A percentile compares a stretch with the other conserved stretches of the same genome.
Conservation (phyloP, 2,888 invertebrate species). For the Nudaria mundana region DNA sequence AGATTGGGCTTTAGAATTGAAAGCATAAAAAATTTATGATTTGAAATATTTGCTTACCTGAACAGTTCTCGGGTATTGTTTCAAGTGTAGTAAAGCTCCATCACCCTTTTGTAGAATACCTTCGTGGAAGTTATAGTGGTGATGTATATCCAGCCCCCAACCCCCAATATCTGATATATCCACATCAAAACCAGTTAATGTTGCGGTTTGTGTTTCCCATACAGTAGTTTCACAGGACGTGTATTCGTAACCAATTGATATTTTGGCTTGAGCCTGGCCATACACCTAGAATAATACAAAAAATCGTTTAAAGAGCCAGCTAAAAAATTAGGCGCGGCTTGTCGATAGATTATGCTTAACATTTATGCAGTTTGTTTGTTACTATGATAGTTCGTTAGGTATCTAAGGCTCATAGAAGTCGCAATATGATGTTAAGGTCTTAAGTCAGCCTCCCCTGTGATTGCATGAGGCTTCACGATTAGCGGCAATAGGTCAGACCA, state of each 20-base stretch:
- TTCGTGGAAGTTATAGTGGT: slow-evolving; percentile 99
- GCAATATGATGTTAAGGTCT: too few species aligned
- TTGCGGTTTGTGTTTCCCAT: slow-evolving; percentile 97
- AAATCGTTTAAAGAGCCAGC: not conserved
- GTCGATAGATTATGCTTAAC: too few species aligned
- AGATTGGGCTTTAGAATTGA: too few species aligned
- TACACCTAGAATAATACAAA: slow-evolving; percentile 77
- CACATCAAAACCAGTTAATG: slow-evolving; percentile 96
- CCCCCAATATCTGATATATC: slow-evolving; percentile 98
- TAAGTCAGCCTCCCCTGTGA: too few species aligned
- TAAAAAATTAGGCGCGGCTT: too few species aligned
- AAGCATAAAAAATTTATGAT: not conserved
- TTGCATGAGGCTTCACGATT: too few species aligned
- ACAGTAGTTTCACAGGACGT: slow-evolving; percentile 91
- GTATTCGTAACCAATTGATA: slow-evolving; percentile 97
- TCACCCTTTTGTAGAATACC: slow-evolving; percentile 99
- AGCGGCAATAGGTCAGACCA: too few species aligned
- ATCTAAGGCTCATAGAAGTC: too few species aligned
- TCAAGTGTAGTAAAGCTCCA: slow-evolving; percentile 96
- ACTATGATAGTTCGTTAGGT: too few species aligned
- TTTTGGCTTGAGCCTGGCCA: slow-evolving; percentile 92
- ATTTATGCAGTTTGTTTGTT: too few species aligned
- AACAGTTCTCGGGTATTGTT: slow-evolving; percentile 94
- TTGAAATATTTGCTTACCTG: slow-evolving; percentile 62
- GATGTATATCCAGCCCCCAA: slow-evolving; percentile 98